Percentiles rank a stretch among this genome's conserved stretches.
phyloP scores from a whole-genome alignment of 2,797 vertebrate species.

The Esox lucius region DNA sequence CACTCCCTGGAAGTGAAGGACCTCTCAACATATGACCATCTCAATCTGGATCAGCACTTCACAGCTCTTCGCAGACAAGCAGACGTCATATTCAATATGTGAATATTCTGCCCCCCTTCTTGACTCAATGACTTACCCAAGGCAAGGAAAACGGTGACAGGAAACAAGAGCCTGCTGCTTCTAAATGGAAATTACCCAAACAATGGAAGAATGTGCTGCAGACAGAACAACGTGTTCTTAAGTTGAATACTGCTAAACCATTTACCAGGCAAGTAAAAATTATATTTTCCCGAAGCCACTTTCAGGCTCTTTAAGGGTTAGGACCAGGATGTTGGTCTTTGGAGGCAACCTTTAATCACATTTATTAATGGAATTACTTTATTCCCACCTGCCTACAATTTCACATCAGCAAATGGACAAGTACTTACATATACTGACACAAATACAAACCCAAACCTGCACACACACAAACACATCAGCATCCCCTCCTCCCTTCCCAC shows the following conservation, averaged over 20 bases:
- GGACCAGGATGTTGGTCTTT: constrained; percentile 66
- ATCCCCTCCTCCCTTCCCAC: background rate
- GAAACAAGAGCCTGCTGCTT: background rate
- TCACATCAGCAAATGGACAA: background rate
- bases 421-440: background rate
- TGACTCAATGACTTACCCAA: background rate
- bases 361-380: constrained; percentile 67
- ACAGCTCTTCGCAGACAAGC: constrained; percentile 3
- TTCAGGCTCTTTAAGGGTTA: background rate
- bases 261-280: background rate
- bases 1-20: constrained; percentile 22
- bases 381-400: constrained; percentile 30
- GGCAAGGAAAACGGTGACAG: background rate
- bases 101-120: background rate
- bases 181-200: background rate
- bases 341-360: constrained; percentile 63
- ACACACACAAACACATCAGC: background rate
- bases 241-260: background rate
- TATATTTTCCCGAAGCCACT: background rate
- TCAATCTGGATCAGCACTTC: constrained; percentile 18
- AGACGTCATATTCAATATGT: background rate
- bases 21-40: background rate
- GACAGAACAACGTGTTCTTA: background rate
- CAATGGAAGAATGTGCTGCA: background rate
- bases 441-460: background rate